Evolutionary conservation across 2,888 invertebrate species (phyloP).

Genomic region (Cephus nigrinus): DNA sequence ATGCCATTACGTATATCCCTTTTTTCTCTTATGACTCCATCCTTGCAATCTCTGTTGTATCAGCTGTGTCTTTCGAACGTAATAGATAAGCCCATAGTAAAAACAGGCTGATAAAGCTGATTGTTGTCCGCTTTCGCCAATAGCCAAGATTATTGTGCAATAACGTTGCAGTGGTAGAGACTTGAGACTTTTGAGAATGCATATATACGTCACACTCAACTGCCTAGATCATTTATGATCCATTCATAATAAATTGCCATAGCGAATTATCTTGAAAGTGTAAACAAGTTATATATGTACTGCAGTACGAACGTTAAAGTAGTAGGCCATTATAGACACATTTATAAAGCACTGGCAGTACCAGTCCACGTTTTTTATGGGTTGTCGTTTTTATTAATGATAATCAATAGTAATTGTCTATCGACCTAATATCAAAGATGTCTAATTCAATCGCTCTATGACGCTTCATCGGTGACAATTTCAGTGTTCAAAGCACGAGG

Average conservation of each 20-base stretch:
- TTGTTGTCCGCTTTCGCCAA: background rate
- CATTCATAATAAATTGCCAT: background rate
- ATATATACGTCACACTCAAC: background rate
- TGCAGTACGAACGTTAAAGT: too few species aligned
- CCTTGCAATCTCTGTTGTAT: background rate
- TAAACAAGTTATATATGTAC: background rate
- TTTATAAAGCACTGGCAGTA: background rate
- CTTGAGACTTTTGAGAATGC: background rate
- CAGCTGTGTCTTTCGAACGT: background rate
- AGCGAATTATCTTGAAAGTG: background rate
- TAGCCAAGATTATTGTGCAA: background rate
- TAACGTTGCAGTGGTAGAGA: background rate
- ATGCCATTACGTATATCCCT: background rate
- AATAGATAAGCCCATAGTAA: background rate
- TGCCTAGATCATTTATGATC: background rate
- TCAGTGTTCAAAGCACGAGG: background rate
- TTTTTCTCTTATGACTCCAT: background rate
- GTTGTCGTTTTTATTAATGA: background rate
- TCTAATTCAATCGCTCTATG: background rate
- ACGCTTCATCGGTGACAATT: conserved; percentile 16
- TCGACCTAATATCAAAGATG: background rate
- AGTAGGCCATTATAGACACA: background rate
- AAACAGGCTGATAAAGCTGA: background rate
- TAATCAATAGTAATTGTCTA: background rate
- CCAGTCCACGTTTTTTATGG: background rate